Conservation (phyloP, 2,797 vertebrate genomes). For the Sebastes hubbsi region DNA sequence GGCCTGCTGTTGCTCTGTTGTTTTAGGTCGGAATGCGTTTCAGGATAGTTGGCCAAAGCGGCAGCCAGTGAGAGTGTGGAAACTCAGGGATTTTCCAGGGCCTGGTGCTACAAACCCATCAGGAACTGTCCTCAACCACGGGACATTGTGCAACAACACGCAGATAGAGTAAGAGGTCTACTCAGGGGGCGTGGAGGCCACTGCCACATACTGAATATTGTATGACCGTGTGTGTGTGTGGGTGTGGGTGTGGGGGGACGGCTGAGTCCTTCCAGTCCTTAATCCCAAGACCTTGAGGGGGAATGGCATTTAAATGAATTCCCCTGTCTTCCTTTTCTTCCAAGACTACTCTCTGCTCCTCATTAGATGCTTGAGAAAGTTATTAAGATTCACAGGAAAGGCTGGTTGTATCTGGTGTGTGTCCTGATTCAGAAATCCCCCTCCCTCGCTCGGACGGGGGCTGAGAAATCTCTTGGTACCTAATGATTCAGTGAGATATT, state of each 20-base stretch:
- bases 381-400: conserved; percentile 42
- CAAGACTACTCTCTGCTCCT: conserved; percentile 60
- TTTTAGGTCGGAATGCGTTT: conserved; percentile 35
- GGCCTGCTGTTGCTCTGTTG: conserved; percentile 20
- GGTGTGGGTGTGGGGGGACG: conserved; percentile 23
- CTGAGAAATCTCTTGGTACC: conserved; percentile 9
- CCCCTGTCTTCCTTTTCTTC: conserved; percentile 42
- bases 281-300: conserved; percentile 56
- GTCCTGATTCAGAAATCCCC: conserved; percentile 58
- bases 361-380: conserved; percentile 68
- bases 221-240: conserved; percentile 14
- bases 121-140: conserved; percentile 60
- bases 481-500: not conserved
- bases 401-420: conserved; percentile 48
- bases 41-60: conserved; percentile 27
- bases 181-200: conserved; percentile 1
- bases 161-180: conserved; percentile 8
- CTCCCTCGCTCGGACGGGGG: not conserved
- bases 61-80: conserved; percentile 64
- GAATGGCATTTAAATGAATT: conserved; percentile 53
- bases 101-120: conserved; percentile 55
- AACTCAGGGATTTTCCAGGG: conserved; percentile 84
- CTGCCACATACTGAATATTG: conserved; percentile 18
- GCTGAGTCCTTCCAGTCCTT: conserved; percentile 58
- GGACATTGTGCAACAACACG: conserved; percentile 38